Base-by-base conservation (phyloP, 2,113 vertebrate species). In the Phaethon lepturus region DNA sequence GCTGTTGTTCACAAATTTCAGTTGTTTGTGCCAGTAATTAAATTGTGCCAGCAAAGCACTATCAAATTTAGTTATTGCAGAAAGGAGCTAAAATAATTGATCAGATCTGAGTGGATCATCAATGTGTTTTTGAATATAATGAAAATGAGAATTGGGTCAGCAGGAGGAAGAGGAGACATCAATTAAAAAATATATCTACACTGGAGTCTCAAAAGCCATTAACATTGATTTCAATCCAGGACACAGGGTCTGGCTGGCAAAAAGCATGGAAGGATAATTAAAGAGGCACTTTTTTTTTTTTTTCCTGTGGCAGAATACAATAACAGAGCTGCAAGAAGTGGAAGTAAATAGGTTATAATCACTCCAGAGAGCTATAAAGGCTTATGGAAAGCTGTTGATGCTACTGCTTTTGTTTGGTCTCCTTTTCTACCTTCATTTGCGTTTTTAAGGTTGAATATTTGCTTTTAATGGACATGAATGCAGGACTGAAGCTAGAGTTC, bases 61-160 rank as follows among this genome's bases (percentile, higher is more conserved):
- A 90, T 95, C 97, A 97, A 97, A 96, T 93, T 86, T 91, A 85
- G 80, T 85, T 94, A 96, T 91, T 93, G 31, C 55, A 95, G 88
- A 96, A 97, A 98, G 96, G 90, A 97, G 95, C 84, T 97, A 98
- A 97, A 98, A 96, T 93, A 96, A 96, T 97, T 96, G 69, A 97
- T 97, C 94, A 92, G 78, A 90, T 90, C 73, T 92, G 88, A 95
- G 72, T 77, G 64, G 74, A 91, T 91, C 95, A 79, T 95, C 93
- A 95, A 29, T 90, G 74, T 92, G 55, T 12, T 94, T 96, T 94
- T 91, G 87, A 95, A 95, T 92, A 60, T 87, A 97, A 97, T 96
- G 82, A 98, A 98, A 97, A 96, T 93, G 79, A 85, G 75, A 87
- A 93, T 13, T 73, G 71, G 94, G 69, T 83, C 79, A 90, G 60